A percentile compares a stretch with the other conserved stretches of the same genome.
These are phyloP conservation scores for Rhombomys opimus DNA, from an alignment of 2,113 vertebrate genomes.

Conservation along the genomic window DNA sequence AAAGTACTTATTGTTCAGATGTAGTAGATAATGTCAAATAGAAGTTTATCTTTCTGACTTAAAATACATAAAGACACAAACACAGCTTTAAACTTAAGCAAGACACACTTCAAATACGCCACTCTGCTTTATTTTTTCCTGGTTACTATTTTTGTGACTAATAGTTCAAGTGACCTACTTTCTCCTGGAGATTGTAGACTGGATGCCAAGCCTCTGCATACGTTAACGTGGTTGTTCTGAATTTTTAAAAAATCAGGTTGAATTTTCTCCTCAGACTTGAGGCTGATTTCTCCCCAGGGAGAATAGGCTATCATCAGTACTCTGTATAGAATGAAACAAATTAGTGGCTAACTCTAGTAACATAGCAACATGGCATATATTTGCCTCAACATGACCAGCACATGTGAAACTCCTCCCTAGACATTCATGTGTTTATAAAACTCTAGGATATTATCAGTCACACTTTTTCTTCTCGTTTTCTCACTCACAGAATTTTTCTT, in stretches of 20 bases:
- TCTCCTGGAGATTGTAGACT: neutral
- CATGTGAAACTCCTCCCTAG: neutral
- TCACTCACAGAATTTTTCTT: neutral
- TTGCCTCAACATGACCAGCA: neutral
- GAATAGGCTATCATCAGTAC: neutral
- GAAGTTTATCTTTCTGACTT: neutral
- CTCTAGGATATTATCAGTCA: too few relatives aligned
- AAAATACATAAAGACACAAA: neutral
- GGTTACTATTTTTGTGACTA: constrained; percentile 16
- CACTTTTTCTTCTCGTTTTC: neutral
- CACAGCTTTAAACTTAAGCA: neutral
- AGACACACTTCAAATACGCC: neutral
- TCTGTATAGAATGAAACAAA: constrained; percentile 9
- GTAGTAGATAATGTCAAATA: neutral
- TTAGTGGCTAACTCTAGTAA: neutral
- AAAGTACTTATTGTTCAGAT: neutral
- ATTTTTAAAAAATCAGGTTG: constrained; percentile 7
- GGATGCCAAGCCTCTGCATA: neutral
- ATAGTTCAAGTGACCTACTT: constrained; percentile 44
- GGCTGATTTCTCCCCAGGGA: neutral
- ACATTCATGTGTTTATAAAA: neutral
- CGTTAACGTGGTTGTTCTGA: constrained; percentile 25
- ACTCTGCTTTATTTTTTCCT: neutral
- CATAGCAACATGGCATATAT: neutral
- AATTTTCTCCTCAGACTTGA: constrained; percentile 23